These are phyloP conservation scores for Sphaerophoria taeniata DNA, from an alignment of 2,888 invertebrate genomes.

Conservation along the genomic window DNA sequence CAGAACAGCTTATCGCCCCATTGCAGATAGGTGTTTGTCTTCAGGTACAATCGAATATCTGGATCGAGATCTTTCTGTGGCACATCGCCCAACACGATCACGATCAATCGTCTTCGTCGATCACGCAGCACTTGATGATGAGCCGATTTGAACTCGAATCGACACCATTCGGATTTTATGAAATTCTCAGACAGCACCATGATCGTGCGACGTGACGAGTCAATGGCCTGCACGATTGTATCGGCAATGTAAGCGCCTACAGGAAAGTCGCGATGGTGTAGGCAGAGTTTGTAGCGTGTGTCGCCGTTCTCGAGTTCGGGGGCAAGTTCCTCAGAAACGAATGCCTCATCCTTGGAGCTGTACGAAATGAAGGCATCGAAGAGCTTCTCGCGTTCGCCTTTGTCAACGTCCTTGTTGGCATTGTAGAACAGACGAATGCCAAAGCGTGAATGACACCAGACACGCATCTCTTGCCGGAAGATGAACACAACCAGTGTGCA, in stretches of 20 bases:
- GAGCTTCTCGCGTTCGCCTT: slow-evolving; percentile 92
- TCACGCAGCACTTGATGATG: slow-evolving; percentile 95
- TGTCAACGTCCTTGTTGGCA: slow-evolving; percentile 89
- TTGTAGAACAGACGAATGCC: slow-evolving; percentile 91
- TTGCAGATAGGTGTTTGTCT: slow-evolving; percentile 95
- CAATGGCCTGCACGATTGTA: slow-evolving; percentile 96
- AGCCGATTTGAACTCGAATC: slow-evolving; percentile 97
- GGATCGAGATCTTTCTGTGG: slow-evolving; percentile 95
- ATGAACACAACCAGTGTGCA: slow-evolving; percentile 90
- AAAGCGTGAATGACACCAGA: slow-evolving; percentile 94
- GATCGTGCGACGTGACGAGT: slow-evolving; percentile 94
- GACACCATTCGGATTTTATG: slow-evolving; percentile 96
- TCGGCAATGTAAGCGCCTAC: slow-evolving; percentile 95
- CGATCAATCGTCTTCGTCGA: slow-evolving; percentile 93
- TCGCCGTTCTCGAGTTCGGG: slow-evolving; percentile 93
- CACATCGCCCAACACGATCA: slow-evolving; percentile 94
- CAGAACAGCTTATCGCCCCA: slow-evolving; percentile 98
- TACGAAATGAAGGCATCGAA: slow-evolving; percentile 98
- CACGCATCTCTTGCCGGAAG: slow-evolving; percentile 91
- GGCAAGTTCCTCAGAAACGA: slow-evolving; percentile 94
- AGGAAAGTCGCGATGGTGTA: slow-evolving; percentile 96
- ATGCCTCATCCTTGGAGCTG: slow-evolving; percentile 95
- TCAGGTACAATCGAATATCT: slow-evolving; percentile 94
- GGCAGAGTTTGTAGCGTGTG: slow-evolving; percentile 92
- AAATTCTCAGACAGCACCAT: slow-evolving; percentile 97